These are phyloP conservation scores for Creontiades dilutus DNA, from an alignment of 2,888 invertebrate species.

Conservation along the genomic window DNA sequence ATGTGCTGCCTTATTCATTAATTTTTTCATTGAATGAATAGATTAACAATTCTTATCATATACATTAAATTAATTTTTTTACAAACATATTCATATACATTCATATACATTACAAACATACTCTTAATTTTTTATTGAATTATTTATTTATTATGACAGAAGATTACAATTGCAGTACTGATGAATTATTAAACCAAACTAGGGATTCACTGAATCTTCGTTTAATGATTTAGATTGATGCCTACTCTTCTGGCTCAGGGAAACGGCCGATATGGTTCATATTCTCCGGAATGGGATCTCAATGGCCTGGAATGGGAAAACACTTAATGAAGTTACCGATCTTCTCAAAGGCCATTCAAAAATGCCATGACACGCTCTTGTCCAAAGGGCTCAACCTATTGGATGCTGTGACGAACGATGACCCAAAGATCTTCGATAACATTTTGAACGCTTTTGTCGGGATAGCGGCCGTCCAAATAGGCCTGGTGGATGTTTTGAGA, in stretches of 20 bases:
- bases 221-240: conserved; percentile 75
- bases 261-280: conserved; percentile 94
- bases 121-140: too few relatives aligned
- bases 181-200: too few relatives aligned
- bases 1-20: too few relatives aligned
- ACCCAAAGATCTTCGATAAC: conserved; percentile 88
- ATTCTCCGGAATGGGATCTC: conserved; percentile 98
- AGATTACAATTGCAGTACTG: too few relatives aligned
- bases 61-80: too few relatives aligned
- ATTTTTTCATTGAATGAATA: too few relatives aligned
- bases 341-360: conserved; percentile 88
- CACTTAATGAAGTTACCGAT: conserved; percentile 89
- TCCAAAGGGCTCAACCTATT: conserved; percentile 91
- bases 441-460: conserved; percentile 94
- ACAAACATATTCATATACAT: too few relatives aligned
- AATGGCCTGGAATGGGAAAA: conserved; percentile 97
- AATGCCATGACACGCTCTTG: conserved; percentile 86
- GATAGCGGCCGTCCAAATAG: conserved; percentile 94
- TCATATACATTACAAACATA: too few relatives aligned
- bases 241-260: conserved; percentile 78
- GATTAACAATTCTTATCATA: too few relatives aligned
- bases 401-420: conserved; percentile 87
- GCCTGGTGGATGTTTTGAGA: conserved; percentile 50
- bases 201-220: too few relatives aligned
- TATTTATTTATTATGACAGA: too few relatives aligned